Evolutionary conservation across 2,797 vertebrate genomes (phyloP).

Genomic region (Prionace glauca): DNA sequence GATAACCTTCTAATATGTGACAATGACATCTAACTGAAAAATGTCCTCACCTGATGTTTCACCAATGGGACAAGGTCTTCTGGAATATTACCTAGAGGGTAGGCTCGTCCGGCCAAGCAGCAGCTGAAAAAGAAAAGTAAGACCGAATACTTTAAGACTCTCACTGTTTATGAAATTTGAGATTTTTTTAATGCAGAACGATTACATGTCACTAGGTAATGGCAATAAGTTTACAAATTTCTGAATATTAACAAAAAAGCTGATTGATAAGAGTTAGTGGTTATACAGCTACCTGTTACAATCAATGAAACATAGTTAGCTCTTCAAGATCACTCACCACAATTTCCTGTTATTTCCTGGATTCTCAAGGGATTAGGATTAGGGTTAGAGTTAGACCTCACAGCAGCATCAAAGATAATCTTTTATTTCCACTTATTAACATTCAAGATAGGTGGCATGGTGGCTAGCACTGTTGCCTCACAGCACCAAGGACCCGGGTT

Average conservation of each 20-base stretch:
- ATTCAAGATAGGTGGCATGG: not conserved
- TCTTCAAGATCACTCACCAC: not conserved
- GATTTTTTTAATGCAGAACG: not conserved
- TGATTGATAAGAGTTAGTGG: not conserved
- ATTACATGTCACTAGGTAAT: not conserved
- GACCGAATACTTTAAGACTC: not conserved
- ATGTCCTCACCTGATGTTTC: constrained; percentile 81
- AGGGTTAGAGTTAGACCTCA: not conserved
- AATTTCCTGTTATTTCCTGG: not conserved
- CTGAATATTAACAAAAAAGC: not conserved
- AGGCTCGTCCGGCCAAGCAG: constrained; percentile 86
- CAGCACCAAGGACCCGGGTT: too few species aligned
- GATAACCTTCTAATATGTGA: not conserved
- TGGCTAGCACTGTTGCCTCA: too few species aligned
- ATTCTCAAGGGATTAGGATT: not conserved
- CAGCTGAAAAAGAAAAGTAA: constrained; percentile 61
- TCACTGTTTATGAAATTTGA: not conserved
- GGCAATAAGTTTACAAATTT: not conserved
- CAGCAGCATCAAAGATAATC: not conserved
- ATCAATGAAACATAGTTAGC: not conserved
- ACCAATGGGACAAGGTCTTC: constrained; percentile 88
- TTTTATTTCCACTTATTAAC: not conserved
- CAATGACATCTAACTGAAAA: not conserved
- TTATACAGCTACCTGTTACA: not conserved
- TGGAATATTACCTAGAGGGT: constrained; percentile 87